Evolutionary conservation across 2,797 vertebrate genomes (phyloP), one percentile per base, ranked within the genome.

Genomic region (Uromys caudimaculatus): DNA sequence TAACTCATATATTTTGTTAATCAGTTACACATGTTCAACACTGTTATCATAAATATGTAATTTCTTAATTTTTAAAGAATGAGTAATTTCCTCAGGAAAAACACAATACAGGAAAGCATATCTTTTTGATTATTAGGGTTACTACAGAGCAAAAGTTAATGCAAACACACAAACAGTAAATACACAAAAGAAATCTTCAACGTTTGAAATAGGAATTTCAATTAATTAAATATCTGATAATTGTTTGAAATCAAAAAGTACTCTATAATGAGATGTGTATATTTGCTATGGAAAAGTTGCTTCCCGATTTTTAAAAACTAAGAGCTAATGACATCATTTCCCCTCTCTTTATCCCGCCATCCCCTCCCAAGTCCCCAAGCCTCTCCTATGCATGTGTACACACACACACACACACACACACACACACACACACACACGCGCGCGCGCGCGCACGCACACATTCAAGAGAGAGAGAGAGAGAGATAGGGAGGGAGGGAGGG

Each of bases 31-130:
- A 64, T 32, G 52, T 71, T 71, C 35, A 58, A 54, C 24, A 77
- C 12, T 64, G 24, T 41, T 77, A 2, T 19, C 38, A 6, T 77
- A 84, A 79, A 79, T 27, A 29, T 3, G 3, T 47, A 47, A 76
- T 47, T 38, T 27, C 8, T 35, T 9, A 7, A 23, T 60, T 78
- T 76, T 50, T 76, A 32, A 60, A 35, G 84, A 58, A 17, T 75
- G 8, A 7, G 19, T n/a, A 64, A 67, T 67, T 91, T 94, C 69
- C 89, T 91, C 11, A 88, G 24, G 69, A 60, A 92, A 96, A 88
- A 79, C n/a, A 89, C 4, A 76, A 2, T 75, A 32, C 32, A 64
- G 60, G 90, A 95, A 92, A 4, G 75, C 0, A n/a, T 27, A 89
- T 3, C 11, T 77, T 77, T 38, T n/a, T 13, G 6, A 44, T 73